A percentile compares a stretch with the other conserved stretches of the same genome.
phyloP scores from a whole-genome alignment of 2,888 invertebrate genomes.

The Neocrepidodera transversa region DNA sequence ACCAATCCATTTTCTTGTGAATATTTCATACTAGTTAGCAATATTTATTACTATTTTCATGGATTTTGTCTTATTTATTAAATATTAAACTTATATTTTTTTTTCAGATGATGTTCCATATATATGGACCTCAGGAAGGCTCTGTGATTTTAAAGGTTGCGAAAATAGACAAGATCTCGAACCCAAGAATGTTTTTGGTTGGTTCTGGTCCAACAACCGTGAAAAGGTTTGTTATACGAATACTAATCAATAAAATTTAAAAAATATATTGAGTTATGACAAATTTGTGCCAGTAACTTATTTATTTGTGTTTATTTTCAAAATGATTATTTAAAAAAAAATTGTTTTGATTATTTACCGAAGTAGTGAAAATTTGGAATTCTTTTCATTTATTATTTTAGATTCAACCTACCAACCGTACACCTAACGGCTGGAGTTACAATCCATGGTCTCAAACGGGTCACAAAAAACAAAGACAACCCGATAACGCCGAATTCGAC shows the following conservation, averaged over 20 bases:
- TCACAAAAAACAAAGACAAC: slow-evolving; percentile 87
- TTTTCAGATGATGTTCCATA: slow-evolving; percentile 82
- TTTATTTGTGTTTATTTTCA: too few relatives aligned
- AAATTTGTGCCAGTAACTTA: too few relatives aligned
- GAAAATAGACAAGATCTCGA: slow-evolving; percentile 85
- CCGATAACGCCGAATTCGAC: slow-evolving; percentile 90
- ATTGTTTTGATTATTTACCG: too few relatives aligned
- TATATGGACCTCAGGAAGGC: slow-evolving; percentile 92
- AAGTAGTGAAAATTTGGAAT: too few relatives aligned
- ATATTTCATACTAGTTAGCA: too few relatives aligned
- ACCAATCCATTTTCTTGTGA: too few relatives aligned
- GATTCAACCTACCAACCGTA: slow-evolving; percentile 81
- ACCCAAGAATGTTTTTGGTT: slow-evolving; percentile 84
- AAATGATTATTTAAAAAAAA: too few relatives aligned
- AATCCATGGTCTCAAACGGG: slow-evolving; percentile 92
- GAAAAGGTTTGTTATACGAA: slow-evolving; percentile 65
- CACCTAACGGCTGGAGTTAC: slow-evolving; percentile 77
- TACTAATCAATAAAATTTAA: too few relatives aligned
- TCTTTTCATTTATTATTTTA: neutral
- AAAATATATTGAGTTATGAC: too few relatives aligned
- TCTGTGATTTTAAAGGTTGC: slow-evolving; percentile 93
- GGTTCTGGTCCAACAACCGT: slow-evolving; percentile 93
- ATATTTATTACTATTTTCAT: too few relatives aligned
- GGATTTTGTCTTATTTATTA: too few relatives aligned
- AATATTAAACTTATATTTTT: neutral